Evolutionary conservation across 1,140 invertebrate genomes (phyloP).

Genomic region (Pachypeltis micranthus): DNA sequence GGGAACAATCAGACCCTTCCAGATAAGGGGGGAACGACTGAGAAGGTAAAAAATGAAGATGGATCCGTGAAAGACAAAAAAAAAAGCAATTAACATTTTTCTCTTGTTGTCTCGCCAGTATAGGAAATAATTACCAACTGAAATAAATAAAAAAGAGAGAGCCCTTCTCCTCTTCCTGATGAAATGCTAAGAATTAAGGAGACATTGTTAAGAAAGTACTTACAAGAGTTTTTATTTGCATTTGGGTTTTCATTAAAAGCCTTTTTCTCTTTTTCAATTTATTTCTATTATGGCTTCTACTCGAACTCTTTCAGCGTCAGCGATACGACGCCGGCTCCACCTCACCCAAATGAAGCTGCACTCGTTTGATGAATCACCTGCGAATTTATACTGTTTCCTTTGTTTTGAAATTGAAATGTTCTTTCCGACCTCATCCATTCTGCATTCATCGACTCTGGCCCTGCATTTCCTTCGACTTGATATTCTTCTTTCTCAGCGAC

Average conservation of each 20-base stretch:
- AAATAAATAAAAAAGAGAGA: slow-evolving; percentile 23
- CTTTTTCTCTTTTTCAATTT: neutral
- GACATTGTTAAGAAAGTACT: slow-evolving; percentile 24
- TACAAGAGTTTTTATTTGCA: slow-evolving; percentile 21
- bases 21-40: neutral
- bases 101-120: slow-evolving; percentile 19
- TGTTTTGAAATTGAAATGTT: too few relatives aligned
- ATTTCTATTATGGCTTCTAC: slow-evolving; percentile 8
- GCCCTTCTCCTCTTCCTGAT: slow-evolving; percentile 18
- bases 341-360: too few relatives aligned
- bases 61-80: slow-evolving; percentile 22
- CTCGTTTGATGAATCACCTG: too few relatives aligned
- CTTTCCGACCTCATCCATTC: too few relatives aligned
- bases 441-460: too few relatives aligned
- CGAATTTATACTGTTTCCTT: too few relatives aligned
- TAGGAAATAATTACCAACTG: slow-evolving; percentile 25
- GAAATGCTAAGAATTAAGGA: slow-evolving; percentile 23
- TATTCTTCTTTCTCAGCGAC: too few relatives aligned
- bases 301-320: neutral
- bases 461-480: too few relatives aligned
- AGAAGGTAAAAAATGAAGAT: slow-evolving; percentile 25
- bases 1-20: slow-evolving; percentile 10
- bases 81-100: slow-evolving; percentile 23
- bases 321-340: too few relatives aligned
- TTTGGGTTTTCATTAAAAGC: slow-evolving; percentile 21